Evolutionary conservation across 2,888 invertebrate species (phyloP), one percentile per base, ranked within the genome.

Genomic region (Coelopa pilipes): DNA sequence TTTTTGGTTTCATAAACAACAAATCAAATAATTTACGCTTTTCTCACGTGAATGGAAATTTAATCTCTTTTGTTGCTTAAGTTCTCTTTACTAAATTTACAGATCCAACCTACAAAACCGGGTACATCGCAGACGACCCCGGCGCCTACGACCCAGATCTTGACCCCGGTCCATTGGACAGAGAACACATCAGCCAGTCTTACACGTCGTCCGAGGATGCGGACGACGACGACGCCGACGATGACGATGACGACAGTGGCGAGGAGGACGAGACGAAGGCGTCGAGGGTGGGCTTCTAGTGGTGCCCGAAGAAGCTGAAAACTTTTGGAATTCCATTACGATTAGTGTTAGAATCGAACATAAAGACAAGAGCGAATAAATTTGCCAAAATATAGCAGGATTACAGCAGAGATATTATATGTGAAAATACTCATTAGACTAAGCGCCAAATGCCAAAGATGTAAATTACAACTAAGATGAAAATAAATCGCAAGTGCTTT

Each of bases 51-150:
- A 65, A 19, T 45, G n/a, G 9, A 7, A 17, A 65, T n/a, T 57
- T 46, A 49, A 46, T 65, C 50, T 24, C 24, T 71, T 55, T 34
- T 34, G 45, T 11, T 78, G n/a, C 45, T 63, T 47, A 63, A 17
- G 13, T 50, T 63, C 13, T 80, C 62, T 72, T 75, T 76, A 75
- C 68, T 19, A 34, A 1, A 62, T 68, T 76, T 78, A 76, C 80
- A 85, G 85, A 82, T 80, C 82, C 81, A 74, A 82, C 79, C 24
- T 84, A 76, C 76, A 80, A 81, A 70, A 77, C 80, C 34, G 81
- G 79, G 47, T 82, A 79, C 72, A 81, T 80, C 77, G 80, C 78
- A 7, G 81, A 81, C 76, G 80, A 81, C 74, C 80, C 82, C 49
- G 76, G 74, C 57, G 75, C 74, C 45, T 77, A 78, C 19, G 62